Base-by-base conservation (phyloP, 2,888 invertebrate species). In the Acanthacorydalis orientalis region DNA sequence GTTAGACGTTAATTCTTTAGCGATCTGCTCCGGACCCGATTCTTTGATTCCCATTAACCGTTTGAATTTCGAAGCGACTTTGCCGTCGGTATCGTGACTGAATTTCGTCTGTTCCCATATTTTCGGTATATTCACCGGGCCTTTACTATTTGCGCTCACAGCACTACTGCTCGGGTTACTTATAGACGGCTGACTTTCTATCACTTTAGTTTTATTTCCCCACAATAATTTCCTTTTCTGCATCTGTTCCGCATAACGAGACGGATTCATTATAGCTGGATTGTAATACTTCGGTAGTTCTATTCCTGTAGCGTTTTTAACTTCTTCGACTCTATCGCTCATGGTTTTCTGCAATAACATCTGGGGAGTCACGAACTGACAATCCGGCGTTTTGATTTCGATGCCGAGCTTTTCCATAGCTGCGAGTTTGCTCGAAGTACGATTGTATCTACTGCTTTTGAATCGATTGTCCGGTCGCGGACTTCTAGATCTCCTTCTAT, bases 21-120 rank as follows among this genome's bases (percentile, higher is more conserved):
- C 53, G 6, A 23, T 6, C 40, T 64, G 63, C 0, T 65, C 55
- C 16, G 68, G 65, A 1, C 68, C 60, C 12, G 71, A 69, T 1
- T 64, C 74, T 64, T 83, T 87, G 52, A 96, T 92, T 44, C 96
- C 96, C 96, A 97, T 96, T 43, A 97, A 73, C 52, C 96, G 75
- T 70, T 92, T 88, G 67, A 97, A 97, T 69, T 96, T 97, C 49
- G 85, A 87, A 0, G 89, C 86, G 57, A 91, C 85, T 65, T 84
- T 87, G 51, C 92, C 93, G 65, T 93, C 93, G 16, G 80, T 75
- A 67, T 95, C 93, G 62, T 90, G 85, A 0, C 87, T 82, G 67
- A 95, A 92, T 31, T 84, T 81, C 0, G 91, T 83, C 52, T 80
- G 80, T 55, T 83, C 81, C 90, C 91, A 92, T 51, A 64, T 59